Evolutionary conservation across 1,140 invertebrate species (phyloP).

Genomic region (Heterodera schachtii): DNA sequence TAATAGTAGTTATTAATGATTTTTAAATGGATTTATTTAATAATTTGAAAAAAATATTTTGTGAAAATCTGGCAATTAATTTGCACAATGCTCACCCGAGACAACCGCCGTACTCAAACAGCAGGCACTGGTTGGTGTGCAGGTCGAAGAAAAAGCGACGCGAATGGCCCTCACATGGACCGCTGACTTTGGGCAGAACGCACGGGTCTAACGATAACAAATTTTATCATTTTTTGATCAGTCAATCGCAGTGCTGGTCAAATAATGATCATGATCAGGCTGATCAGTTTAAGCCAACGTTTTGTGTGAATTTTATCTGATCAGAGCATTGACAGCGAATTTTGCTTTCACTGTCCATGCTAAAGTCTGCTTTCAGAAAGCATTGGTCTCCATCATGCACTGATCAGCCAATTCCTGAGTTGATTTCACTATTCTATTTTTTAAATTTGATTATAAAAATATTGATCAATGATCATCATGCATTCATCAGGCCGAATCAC

Average conservation of each 20-base stretch:
- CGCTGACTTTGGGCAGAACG: slow-evolving; percentile 77
- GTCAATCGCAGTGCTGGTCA: neutral
- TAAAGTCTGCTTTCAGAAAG: no score
- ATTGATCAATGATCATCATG: no score
- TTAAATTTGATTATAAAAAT: no score
- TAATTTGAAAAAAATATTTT: slow-evolving; percentile 1
- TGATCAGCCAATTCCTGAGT: no score
- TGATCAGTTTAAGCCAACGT: no score
- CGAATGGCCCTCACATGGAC: slow-evolving; percentile 75
- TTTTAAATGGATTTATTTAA: neutral
- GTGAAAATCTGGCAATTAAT: neutral
- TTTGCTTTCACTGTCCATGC: no score
- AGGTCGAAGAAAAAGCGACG: slow-evolving; percentile 78
- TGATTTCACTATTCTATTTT: no score
- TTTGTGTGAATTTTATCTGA: no score
- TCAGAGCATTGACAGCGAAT: no score
- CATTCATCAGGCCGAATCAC: no score
- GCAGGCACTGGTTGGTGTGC: slow-evolving; percentile 72
- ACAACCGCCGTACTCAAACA: slow-evolving; percentile 70
- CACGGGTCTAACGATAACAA: slow-evolving; percentile 73
- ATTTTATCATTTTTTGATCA: neutral
- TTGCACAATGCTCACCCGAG: slow-evolving; percentile 68
- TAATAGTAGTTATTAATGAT: neutral
- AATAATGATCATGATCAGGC: no score
- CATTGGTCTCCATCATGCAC: no score